Evolutionary conservation across 2,888 invertebrate species (phyloP).

Genomic region (Macropis europaea): DNA sequence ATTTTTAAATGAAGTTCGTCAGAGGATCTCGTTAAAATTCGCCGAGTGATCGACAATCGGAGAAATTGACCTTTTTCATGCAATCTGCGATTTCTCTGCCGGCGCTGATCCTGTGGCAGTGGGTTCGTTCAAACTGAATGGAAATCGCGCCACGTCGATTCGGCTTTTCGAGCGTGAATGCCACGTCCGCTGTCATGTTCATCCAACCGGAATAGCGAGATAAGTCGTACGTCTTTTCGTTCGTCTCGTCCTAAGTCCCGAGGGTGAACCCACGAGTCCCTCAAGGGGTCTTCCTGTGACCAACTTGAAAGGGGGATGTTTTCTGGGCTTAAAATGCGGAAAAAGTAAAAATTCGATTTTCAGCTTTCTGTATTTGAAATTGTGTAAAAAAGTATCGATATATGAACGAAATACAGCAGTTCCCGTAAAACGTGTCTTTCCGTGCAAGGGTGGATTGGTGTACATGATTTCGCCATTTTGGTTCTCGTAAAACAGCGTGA

Average conservation of each 20-base stretch:
- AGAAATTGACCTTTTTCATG: not conserved
- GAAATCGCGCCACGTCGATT: conserved; percentile 21
- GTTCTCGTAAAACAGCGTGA: no score
- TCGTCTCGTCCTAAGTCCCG: conserved; percentile 19
- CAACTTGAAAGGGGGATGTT: no score
- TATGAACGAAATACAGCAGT: no score
- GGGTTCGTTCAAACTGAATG: conserved; percentile 4
- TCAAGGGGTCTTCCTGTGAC: no score
- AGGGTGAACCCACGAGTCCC: conserved; percentile 18
- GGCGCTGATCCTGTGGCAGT: not conserved
- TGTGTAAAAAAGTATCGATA: no score
- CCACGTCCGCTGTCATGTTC: conserved; percentile 1
- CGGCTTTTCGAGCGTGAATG: conserved; percentile 10
- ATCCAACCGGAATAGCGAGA: conserved; percentile 35
- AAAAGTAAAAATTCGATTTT: no score
- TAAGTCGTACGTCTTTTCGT: conserved; percentile 53
- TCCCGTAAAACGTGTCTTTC: no score
- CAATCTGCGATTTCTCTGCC: conserved; percentile 3
- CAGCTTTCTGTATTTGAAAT: no score
- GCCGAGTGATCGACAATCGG: conserved; percentile 1
- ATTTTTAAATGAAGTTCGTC: not conserved
- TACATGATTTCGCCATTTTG: no score
- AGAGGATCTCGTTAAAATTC: not conserved
- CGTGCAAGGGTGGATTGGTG: no score
- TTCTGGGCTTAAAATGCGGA: no score